These are phyloP conservation scores for Rugalucina vietnamica DNA, from an alignment of 2,888 invertebrate species.

Conservation along the genomic window DNA sequence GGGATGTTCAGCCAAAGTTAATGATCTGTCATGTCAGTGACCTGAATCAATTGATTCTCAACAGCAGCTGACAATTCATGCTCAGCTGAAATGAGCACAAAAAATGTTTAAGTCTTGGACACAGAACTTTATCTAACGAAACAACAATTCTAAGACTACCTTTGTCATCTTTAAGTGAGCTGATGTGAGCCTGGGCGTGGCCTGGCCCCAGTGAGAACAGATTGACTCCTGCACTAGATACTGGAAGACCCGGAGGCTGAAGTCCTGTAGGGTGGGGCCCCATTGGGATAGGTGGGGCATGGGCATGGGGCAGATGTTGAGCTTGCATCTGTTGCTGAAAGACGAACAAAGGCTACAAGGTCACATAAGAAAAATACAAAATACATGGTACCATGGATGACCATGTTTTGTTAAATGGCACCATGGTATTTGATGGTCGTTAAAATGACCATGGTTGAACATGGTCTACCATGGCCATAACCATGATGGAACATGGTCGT, in stretches of 20 bases:
- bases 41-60: too few relatives aligned
- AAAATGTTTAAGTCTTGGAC: neutral
- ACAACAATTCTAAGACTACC: too few relatives aligned
- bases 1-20: too few relatives aligned
- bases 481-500: too few relatives aligned
- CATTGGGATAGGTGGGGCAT: conserved; percentile 83
- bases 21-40: too few relatives aligned
- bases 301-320: conserved; percentile 88
- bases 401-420: neutral
- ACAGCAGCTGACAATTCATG: too few relatives aligned
- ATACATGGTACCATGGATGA: neutral
- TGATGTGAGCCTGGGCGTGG: conserved; percentile 71
- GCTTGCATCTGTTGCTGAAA: conserved; percentile 95
- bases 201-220: conserved; percentile 78
- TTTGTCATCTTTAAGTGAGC: conserved; percentile 80
- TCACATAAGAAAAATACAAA: neutral
- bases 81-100: too few relatives aligned
- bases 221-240: conserved; percentile 83
- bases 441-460: neutral
- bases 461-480: neutral
- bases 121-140: neutral
- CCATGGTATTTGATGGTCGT: neutral
- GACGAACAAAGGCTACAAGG: neutral
- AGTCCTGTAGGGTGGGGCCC: conserved; percentile 83
- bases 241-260: conserved; percentile 79